These are phyloP conservation scores for Agapornis canus DNA, from an alignment of 2,797 vertebrate genomes.

Conservation along the genomic window DNA sequence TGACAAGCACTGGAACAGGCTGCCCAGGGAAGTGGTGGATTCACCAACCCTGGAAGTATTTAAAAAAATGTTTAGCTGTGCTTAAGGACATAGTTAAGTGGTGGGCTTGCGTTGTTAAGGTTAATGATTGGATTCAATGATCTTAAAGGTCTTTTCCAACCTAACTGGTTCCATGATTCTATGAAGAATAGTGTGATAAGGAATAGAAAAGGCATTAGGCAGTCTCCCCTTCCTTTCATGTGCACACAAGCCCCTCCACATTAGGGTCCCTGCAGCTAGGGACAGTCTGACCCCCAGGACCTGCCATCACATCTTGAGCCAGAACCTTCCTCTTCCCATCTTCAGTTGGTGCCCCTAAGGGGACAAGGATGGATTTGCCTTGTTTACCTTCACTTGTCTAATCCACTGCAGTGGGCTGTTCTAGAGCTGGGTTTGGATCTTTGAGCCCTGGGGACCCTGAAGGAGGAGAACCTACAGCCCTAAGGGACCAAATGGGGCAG, in stretches of 20 bases:
- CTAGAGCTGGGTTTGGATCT: background rate
- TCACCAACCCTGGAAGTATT: background rate
- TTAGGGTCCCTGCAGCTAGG: background rate
- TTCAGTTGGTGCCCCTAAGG: fast-evolving
- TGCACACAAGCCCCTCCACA: fast-evolving
- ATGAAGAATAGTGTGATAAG: background rate
- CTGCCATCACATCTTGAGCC: background rate
- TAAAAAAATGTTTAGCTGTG: background rate
- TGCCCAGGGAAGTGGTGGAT: background rate
- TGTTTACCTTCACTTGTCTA: background rate
- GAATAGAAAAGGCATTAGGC: background rate
- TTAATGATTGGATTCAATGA: background rate
- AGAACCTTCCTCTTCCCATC: background rate
- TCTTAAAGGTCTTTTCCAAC: background rate
- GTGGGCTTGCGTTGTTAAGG: background rate
- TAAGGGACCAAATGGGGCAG: fast-evolving
- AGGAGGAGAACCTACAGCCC: fast-evolving
- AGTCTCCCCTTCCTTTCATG: background rate
- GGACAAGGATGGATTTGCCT: fast-evolving
- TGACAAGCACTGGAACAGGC: background rate
- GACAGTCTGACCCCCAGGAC: background rate
- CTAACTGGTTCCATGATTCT: background rate
- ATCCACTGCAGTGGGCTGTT: background rate
- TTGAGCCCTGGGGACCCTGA: background rate
- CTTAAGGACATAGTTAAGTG: background rate